A percentile compares a stretch with the other conserved stretches of the same genome.
Evolutionary conservation across 2,888 invertebrate species (phyloP).

Genomic region (Euclidia mi): DNA sequence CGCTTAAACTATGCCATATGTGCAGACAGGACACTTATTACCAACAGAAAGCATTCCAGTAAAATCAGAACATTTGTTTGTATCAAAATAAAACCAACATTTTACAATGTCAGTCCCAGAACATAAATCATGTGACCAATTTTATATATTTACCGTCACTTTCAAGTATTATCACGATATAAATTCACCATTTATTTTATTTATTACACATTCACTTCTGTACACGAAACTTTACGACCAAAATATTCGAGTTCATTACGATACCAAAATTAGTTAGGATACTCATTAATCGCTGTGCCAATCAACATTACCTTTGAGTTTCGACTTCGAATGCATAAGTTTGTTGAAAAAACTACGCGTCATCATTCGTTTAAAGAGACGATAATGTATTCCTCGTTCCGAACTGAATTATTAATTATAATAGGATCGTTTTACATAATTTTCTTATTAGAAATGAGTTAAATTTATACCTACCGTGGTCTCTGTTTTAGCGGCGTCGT

Average conservation of each 20-base stretch:
- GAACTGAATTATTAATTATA: conserved; percentile 86
- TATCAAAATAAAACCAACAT: conserved; percentile 50
- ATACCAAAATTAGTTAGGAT: conserved; percentile 37
- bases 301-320: conserved; percentile 55
- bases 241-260: conserved; percentile 36
- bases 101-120: conserved; percentile 49
- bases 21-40: too few species aligned
- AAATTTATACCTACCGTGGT: conserved; percentile 76
- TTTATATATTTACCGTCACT: conserved; percentile 63
- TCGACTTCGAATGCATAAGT: conserved; percentile 32
- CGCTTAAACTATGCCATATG: too few species aligned
- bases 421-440: conserved; percentile 85
- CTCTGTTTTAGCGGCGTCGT: conserved; percentile 87
- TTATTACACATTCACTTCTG: conserved; percentile 15
- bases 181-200: conserved; percentile 56
- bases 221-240: conserved; percentile 24
- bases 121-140: conserved; percentile 65
- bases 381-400: conserved; percentile 73
- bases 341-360: conserved; percentile 55
- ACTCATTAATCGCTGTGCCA: conserved; percentile 47
- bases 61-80: conserved; percentile 9
- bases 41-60: conserved; percentile 11
- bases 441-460: conserved; percentile 85
- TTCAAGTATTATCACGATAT: conserved; percentile 63
- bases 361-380: conserved; percentile 60